Evolutionary conservation across 1,140 invertebrate genomes (phyloP).

Genomic region (Coboldia fuscipes): DNA sequence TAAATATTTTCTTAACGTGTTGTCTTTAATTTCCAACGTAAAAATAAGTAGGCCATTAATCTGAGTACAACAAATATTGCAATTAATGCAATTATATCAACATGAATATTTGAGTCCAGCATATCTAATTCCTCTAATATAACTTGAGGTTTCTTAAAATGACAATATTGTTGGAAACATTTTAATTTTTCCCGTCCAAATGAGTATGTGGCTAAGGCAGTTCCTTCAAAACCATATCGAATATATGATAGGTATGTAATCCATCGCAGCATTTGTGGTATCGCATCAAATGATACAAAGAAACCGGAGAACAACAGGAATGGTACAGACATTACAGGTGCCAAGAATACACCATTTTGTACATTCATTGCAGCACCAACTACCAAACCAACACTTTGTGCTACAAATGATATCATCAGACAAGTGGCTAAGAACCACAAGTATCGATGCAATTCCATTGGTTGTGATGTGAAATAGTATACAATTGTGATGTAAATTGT

Average conservation of each 20-base stretch:
- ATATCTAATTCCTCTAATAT: conserved; percentile 82
- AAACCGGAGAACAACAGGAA: conserved; percentile 90
- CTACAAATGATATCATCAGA: conserved; percentile 81
- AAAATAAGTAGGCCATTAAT: conserved; percentile 73
- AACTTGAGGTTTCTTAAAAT: conserved; percentile 71
- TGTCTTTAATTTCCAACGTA: conserved; percentile 67
- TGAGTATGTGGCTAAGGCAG: conserved; percentile 80
- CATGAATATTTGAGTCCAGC: conserved; percentile 46
- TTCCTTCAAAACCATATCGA: conserved; percentile 87
- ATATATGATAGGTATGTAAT: conserved; percentile 91
- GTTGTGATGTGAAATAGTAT: conserved; percentile 88
- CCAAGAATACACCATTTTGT: conserved; percentile 85
- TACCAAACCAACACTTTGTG: conserved; percentile 84
- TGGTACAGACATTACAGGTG: conserved; percentile 85
- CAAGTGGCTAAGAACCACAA: conserved; percentile 75
- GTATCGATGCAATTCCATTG: conserved; percentile 59
- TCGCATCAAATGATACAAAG: conserved; percentile 92
- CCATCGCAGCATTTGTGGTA: conserved; percentile 86
- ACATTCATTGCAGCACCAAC: conserved; percentile 90
- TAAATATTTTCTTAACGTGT: conserved; percentile 38
- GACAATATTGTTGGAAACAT: conserved; percentile 64
- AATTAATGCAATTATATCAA: conserved; percentile 64
- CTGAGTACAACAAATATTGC: conserved; percentile 74
- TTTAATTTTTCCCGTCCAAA: conserved; percentile 59
- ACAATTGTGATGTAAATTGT: conserved; percentile 83